Conservation (phyloP, 1,140 invertebrate genomes). For the Leucophenga varia region DNA sequence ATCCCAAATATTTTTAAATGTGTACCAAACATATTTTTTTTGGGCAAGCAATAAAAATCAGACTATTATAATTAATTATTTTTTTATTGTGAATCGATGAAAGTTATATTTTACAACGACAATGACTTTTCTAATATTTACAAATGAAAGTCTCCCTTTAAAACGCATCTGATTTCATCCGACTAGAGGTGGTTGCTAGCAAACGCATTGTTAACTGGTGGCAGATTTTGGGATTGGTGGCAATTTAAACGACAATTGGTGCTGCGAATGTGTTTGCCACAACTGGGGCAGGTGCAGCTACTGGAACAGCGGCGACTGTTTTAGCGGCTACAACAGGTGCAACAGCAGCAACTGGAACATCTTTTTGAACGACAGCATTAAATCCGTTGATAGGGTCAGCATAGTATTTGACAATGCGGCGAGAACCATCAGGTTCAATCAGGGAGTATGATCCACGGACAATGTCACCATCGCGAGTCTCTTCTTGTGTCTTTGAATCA, state of each 20-base stretch:
- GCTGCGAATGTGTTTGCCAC: constrained; percentile 26
- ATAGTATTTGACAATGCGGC: constrained; percentile 61
- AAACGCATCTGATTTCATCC: no score
- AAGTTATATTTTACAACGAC: constrained; percentile 48
- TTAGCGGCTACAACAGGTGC: constrained; percentile 32
- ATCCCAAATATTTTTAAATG: background rate
- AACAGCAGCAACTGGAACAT: constrained; percentile 55
- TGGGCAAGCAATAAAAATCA: no score
- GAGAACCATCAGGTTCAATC: constrained; percentile 62
- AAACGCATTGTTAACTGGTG: background rate
- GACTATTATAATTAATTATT: no score
- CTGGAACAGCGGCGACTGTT: constrained; percentile 34
- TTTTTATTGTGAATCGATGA: constrained; percentile 40
- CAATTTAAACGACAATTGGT: constrained; percentile 40
- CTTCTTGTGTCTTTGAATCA: constrained; percentile 62
- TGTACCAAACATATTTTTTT: no score
- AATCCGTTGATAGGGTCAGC: constrained; percentile 62
- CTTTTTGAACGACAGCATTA: constrained; percentile 63
- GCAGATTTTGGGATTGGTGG: no score
- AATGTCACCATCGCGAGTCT: constrained; percentile 61
- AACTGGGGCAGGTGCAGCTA: constrained; percentile 32
- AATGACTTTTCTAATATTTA: constrained; percentile 55
- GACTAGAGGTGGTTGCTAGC: background rate
- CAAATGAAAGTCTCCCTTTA: constrained; percentile 50
- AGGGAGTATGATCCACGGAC: constrained; percentile 62